Conservation (phyloP, 2,888 invertebrate species). For the Cataglyphis rosenhaueri region DNA sequence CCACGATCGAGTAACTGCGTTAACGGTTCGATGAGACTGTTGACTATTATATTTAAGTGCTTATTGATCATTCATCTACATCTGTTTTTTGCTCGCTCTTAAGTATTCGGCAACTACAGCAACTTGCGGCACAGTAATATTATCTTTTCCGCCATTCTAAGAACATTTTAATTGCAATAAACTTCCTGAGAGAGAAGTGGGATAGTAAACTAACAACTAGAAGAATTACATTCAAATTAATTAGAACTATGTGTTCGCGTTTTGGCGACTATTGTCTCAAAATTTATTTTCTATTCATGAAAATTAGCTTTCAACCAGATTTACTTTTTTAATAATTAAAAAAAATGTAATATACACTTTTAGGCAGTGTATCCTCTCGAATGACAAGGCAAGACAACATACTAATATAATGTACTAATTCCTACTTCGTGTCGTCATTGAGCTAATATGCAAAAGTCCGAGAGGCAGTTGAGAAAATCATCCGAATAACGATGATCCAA, state of each 20-base stretch:
- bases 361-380: slow-evolving; percentile 68
- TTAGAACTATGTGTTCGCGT: slow-evolving; percentile 59
- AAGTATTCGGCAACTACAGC: slow-evolving; percentile 75
- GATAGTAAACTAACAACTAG: slow-evolving; percentile 17
- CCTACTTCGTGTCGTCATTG: not conserved
- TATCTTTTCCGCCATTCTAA: slow-evolving; percentile 44
- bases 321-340: not conserved
- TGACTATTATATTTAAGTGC: slow-evolving; percentile 53
- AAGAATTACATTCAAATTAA: slow-evolving; percentile 49
- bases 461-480: not conserved
- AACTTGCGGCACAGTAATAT: slow-evolving; percentile 8
- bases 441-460: not conserved
- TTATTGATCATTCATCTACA: slow-evolving; percentile 58
- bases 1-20: slow-evolving; percentile 58
- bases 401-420: slow-evolving; percentile 38
- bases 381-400: slow-evolving; percentile 60
- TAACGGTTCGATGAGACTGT: not conserved
- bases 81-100: slow-evolving; percentile 64
- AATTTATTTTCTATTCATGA: slow-evolving; percentile 5
- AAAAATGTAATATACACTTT: slow-evolving; percentile 49
- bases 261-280: slow-evolving; percentile 3
- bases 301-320: not conserved
- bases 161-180: slow-evolving; percentile 38
- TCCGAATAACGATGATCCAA: not conserved
- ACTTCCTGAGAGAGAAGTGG: slow-evolving; percentile 45